These are phyloP conservation scores for Trichomycterus rosablanca DNA, from an alignment of 2,113 vertebrate species.

Conservation along the genomic window DNA sequence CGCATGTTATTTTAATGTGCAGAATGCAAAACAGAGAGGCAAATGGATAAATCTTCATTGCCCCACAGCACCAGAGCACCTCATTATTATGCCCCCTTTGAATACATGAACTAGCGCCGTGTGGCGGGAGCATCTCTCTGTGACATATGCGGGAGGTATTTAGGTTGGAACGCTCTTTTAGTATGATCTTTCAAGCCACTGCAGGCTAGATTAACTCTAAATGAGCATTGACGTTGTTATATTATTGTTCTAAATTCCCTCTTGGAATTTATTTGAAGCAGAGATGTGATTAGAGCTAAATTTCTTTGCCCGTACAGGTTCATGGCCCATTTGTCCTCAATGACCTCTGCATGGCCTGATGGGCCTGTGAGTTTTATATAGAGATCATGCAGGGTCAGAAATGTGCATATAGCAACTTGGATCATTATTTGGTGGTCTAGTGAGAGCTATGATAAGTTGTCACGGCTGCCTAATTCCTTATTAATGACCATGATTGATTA, in stretches of 20 bases:
- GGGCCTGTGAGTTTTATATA: no score
- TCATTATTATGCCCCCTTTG: neutral
- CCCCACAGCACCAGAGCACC: neutral
- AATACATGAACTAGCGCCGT: neutral
- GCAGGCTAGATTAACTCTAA: constrained; percentile 36
- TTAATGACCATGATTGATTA: no score
- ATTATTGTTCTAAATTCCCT: constrained; percentile 4
- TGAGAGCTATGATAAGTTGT: no score
- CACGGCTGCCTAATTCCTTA: no score
- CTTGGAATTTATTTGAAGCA: constrained; percentile 9
- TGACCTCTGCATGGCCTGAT: constrained; percentile 9
- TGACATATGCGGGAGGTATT: constrained; percentile 2
- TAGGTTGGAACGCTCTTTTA: neutral
- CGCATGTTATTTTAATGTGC: no score
- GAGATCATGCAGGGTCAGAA: no score
- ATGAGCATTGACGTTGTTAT: constrained; percentile 24
- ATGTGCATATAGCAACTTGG: no score
- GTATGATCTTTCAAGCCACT: constrained; percentile 21
- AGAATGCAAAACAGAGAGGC: neutral
- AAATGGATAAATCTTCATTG: no score
- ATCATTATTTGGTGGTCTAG: no score
- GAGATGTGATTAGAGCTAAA: constrained; percentile 6
- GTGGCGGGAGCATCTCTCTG: neutral
- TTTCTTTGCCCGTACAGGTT: constrained; percentile 2
- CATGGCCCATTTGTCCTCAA: constrained; percentile 2